These are phyloP conservation scores for Sanderia malayensis DNA, from an alignment of 30 jellyfish, hydroid and myxozoan species.

Conservation along the genomic window DNA sequence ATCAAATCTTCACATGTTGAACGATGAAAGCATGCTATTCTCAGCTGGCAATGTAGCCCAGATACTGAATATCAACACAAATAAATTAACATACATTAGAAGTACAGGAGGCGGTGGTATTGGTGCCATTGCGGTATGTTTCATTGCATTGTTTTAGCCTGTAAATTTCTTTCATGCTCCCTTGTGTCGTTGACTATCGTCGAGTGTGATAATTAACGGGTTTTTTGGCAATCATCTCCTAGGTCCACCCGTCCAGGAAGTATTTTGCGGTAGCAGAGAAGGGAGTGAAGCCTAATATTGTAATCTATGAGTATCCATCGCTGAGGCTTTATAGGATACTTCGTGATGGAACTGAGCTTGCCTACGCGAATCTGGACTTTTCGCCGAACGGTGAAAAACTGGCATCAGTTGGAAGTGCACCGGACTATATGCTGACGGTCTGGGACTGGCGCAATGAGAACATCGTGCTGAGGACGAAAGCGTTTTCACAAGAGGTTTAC, in stretches of 20 bases:
- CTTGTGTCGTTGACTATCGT: too few relatives aligned
- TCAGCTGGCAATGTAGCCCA: constrained; percentile 83
- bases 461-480: constrained; percentile 76
- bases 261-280: constrained; percentile 91
- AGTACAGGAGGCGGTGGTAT: constrained; percentile 86
- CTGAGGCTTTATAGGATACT: constrained; percentile 58
- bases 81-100: constrained; percentile 42
- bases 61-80: constrained; percentile 51
- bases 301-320: constrained; percentile 84
- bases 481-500: constrained; percentile 91
- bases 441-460: constrained; percentile 95
- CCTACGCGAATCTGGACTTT: constrained; percentile 80
- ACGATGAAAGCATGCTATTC: constrained; percentile 54
- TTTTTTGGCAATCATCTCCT: too few relatives aligned
- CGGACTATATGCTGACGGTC: constrained; percentile 90
- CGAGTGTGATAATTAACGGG: too few relatives aligned
- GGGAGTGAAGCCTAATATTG: constrained; percentile 68
- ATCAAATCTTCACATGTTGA: constrained; percentile 73
- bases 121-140: constrained; percentile 84
- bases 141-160: neutral
- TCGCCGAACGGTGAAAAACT: constrained; percentile 85
- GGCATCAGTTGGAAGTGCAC: constrained; percentile 95
- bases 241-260: constrained; percentile 88
- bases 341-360: constrained; percentile 80
- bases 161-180: neutral